Conservation (phyloP, 2,797 vertebrate species). For the Ibycter americanus region DNA sequence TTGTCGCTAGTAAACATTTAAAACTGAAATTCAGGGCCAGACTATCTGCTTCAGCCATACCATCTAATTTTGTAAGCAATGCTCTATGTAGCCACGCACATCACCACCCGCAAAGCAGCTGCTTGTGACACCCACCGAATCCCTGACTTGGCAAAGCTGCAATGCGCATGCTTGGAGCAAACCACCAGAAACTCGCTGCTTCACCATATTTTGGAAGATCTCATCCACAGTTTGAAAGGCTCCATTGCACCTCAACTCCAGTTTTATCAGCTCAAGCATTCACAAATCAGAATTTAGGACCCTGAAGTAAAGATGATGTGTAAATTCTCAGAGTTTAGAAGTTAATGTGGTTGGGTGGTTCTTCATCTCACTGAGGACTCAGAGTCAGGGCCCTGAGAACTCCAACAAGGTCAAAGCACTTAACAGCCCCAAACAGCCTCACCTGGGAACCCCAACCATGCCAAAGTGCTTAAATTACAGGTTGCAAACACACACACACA, state of each 20-base stretch:
- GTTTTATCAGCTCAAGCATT: not conserved
- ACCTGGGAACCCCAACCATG: not conserved
- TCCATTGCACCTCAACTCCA: not conserved
- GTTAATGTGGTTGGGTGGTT: not conserved
- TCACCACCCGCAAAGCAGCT: not conserved
- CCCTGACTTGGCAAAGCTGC: not conserved
- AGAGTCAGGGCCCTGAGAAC: not conserved
- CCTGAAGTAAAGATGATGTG: not conserved
- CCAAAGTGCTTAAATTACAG: not conserved
- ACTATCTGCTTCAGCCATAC: not conserved
- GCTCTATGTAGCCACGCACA: not conserved
- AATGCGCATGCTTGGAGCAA: accelerated
- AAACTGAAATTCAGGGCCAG: not conserved
- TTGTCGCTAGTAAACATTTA: not conserved
- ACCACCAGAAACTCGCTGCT: not conserved
- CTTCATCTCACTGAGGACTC: not conserved
- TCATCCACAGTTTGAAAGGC: not conserved
- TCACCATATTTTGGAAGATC: not conserved
- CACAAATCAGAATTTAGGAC: not conserved
- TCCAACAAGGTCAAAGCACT: not conserved
- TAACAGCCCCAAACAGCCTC: not conserved
- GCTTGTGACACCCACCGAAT: not conserved
- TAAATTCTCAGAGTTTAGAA: not conserved
- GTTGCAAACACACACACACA: not conserved
- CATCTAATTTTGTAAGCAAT: not conserved